Evolutionary conservation across 2,888 invertebrate species (phyloP), one percentile per base, ranked within the genome.

Genomic region (Notodonta ziczac): DNA sequence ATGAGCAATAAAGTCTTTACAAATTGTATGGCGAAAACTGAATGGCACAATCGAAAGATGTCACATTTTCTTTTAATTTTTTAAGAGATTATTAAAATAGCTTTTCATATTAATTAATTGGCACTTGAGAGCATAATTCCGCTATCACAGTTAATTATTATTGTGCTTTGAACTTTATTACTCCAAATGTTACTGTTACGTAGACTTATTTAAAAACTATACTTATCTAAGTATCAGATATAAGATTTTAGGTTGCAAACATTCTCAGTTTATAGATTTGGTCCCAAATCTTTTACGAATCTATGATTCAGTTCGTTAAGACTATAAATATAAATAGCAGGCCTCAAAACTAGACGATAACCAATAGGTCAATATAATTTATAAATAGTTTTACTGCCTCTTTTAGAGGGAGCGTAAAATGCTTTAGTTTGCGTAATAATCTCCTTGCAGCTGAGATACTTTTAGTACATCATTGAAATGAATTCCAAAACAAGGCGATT

Each of bases 1-100:
- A 90, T 93, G 93, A 93, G 93, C 93, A 93, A 91, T 87, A 86
- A 85, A 88, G 87, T 88, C 86, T 89, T 85, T 79, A 81, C 81
- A 82, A 76, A 69, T 78, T 82, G 82, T 86, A 91, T 91, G 91
- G 90, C 90, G 87, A 71, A 84, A 80, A 71, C 67, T 74, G 75
- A 72, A 91, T 91, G 90, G 91, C 91, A 91, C 91, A 81, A 78
- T 76, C 67, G 59, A 73, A 77, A 70, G 70, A 70, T 14, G 66
- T 62, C 68, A 70, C 65, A 69, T 69, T 63, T 69, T 64, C 63
- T 64, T 63, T 59, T 70, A 65, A 71, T 44, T 16, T 56, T 70
- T 69, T 56, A 58, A 61, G 57, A 67, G 60, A 61, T 71, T 72
- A 74, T 68, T 74, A 74, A 72, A 73, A 76, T 76, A 72, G 67